Conservation (phyloP, 2,797 vertebrate species). For the Takifugu ocellatus region DNA sequence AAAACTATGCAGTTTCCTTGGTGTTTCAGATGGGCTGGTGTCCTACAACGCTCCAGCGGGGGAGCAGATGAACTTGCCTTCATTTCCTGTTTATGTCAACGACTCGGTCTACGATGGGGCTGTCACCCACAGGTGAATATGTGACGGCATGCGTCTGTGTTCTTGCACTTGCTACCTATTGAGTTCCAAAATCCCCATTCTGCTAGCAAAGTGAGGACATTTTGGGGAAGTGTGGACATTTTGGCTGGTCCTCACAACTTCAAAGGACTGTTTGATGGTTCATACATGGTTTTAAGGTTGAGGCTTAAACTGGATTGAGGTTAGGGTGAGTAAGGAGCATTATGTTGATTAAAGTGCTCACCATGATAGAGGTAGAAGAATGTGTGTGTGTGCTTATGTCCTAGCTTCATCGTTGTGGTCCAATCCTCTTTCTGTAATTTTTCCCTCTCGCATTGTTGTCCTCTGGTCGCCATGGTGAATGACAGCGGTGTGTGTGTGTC, state of each 20-base stretch:
- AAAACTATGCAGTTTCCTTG: background rate
- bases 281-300: too few species aligned
- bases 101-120: slow-evolving; percentile 96
- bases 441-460: slow-evolving; percentile 41
- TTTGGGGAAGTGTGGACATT: too few species aligned
- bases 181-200: too few species aligned
- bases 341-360: too few species aligned
- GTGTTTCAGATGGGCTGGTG: slow-evolving; percentile 86
- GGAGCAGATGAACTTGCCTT: slow-evolving; percentile 81
- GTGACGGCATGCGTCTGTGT: slow-evolving; percentile 1
- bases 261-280: too few species aligned
- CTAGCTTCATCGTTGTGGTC: slow-evolving; percentile 6
- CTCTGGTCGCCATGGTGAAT: slow-evolving; percentile 56
- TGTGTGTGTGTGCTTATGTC: slow-evolving; percentile 7
- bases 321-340: too few species aligned
- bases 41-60: slow-evolving; percentile 90
- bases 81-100: slow-evolving; percentile 83
- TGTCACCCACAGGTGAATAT: slow-evolving; percentile 81
- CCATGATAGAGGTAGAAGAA: too few species aligned
- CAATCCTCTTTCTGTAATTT: slow-evolving; percentile 18
- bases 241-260: too few species aligned
- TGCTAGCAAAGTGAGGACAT: too few species aligned
- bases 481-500: slow-evolving; percentile 24
- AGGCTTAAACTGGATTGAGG: too few species aligned
- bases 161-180: too few species aligned